These are phyloP conservation scores for Tiphia femorata DNA, from an alignment of 2,888 invertebrate species.

Conservation along the genomic window DNA sequence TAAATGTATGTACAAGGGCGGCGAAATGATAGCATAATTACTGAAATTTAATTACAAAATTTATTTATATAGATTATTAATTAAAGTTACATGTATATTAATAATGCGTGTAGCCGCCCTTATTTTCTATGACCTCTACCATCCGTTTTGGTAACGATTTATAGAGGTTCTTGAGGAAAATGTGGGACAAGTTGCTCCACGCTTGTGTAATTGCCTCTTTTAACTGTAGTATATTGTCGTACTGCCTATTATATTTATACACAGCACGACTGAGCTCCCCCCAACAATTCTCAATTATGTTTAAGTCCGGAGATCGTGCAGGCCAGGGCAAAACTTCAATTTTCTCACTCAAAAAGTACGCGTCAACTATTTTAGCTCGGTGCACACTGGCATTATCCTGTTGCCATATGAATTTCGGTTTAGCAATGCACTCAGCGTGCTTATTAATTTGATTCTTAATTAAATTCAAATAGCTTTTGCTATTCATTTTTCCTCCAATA, in stretches of 20 bases:
- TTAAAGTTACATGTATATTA: background rate
- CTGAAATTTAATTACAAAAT: too few species aligned
- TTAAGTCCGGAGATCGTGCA: slow-evolving; percentile 3
- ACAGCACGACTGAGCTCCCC: background rate
- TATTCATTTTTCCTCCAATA: too few species aligned
- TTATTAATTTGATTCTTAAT: too few species aligned
- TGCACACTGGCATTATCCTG: slow-evolving; percentile 8
- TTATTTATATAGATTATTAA: background rate
- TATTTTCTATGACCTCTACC: slow-evolving; percentile 8
- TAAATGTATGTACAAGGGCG: too few species aligned
- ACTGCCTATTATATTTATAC: background rate
- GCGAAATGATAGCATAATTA: too few species aligned
- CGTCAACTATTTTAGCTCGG: slow-evolving; percentile 2
- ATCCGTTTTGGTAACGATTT: slow-evolving; percentile 17
- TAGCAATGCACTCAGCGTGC: background rate
- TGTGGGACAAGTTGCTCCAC: background rate
- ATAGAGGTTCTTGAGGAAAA: slow-evolving; percentile 15
- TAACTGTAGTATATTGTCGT: background rate
- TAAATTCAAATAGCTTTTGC: too few species aligned
- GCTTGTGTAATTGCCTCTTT: background rate
- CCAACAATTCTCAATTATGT: slow-evolving; percentile 12
- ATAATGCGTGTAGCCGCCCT: background rate
- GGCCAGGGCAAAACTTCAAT: slow-evolving; percentile 3
- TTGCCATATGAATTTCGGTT: slow-evolving; percentile 2
- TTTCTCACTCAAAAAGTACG: slow-evolving; percentile 2